Conservation (phyloP, 1,140 invertebrate genomes). For the Batillaria attramentaria region DNA sequence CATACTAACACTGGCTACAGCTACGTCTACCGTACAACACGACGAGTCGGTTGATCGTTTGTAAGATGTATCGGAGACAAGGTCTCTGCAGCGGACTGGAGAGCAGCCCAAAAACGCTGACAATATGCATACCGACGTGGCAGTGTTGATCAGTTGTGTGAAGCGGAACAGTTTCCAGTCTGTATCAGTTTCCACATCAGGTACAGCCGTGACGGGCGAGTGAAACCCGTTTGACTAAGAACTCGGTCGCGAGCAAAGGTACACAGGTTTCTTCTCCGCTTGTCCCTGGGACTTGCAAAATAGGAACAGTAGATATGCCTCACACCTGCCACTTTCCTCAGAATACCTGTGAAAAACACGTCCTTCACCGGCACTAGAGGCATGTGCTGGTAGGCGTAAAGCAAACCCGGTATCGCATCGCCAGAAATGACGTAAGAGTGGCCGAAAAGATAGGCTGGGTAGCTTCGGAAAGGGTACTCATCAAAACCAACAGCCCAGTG, state of each 20-base stretch:
- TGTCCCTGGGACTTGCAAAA: constrained; percentile 20
- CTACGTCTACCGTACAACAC: no score
- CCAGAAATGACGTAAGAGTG: neutral
- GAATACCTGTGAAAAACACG: neutral
- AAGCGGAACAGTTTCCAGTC: no score
- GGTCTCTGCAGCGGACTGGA: no score
- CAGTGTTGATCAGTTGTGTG: no score
- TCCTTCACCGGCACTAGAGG: neutral
- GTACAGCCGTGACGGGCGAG: neutral
- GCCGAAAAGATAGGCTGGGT: neutral
- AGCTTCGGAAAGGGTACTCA: neutral
- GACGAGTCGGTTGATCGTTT: no score
- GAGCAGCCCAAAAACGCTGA: no score
- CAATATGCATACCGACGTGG: no score
- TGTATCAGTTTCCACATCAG: neutral
- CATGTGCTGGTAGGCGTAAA: neutral
- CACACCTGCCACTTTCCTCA: constrained; percentile 47
- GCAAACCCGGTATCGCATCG: neutral
- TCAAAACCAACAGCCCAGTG: neutral
- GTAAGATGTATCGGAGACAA: no score
- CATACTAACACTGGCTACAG: no score
- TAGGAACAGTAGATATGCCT: constrained; percentile 27
- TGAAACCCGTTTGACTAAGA: constrained; percentile 13
- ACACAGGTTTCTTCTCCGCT: neutral
- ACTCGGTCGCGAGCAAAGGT: neutral